A percentile compares a stretch with the other conserved stretches of the same genome.
Evolutionary conservation across 2,888 invertebrate genomes (phyloP).

Genomic region (Sphaeridia pumilis): DNA sequence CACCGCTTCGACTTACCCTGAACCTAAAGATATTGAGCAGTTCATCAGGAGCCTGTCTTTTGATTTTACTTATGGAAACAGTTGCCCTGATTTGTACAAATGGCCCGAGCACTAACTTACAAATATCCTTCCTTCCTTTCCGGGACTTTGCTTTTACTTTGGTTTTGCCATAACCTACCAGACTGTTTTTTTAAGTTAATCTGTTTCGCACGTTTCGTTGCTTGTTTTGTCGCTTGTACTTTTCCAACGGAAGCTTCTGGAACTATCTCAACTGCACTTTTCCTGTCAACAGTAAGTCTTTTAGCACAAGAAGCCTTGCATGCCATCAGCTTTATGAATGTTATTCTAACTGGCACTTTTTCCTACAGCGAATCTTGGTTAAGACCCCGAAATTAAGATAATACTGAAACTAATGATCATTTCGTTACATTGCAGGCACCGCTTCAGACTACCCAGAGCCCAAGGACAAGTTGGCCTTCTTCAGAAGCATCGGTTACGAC

Average conservation of each 20-base stretch:
- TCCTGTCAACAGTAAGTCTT: too few species aligned
- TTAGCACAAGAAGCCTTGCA: too few species aligned
- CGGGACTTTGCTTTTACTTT: not conserved
- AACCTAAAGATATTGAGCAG: conserved; percentile 60
- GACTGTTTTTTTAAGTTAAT: not conserved
- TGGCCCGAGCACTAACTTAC: conserved; percentile 32
- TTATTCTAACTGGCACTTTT: too few species aligned
- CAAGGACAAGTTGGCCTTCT: conserved; percentile 56
- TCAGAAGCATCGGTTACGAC: conserved; percentile 63
- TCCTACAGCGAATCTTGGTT: too few species aligned
- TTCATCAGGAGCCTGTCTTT: conserved; percentile 65
- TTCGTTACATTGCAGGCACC: conserved; percentile 44
- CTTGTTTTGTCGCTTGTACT: too few species aligned
- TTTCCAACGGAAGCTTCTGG: too few species aligned
- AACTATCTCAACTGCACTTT: too few species aligned
- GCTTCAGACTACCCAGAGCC: conserved; percentile 81
- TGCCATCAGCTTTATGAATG: too few species aligned
- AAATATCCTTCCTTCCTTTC: not conserved
- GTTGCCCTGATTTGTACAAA: conserved; percentile 35
- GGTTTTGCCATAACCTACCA: not conserved
- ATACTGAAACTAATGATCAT: too few species aligned
- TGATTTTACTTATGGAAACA: conserved; percentile 57
- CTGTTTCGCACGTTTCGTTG: not conserved
- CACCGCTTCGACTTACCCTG: conserved; percentile 71
- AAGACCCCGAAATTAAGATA: too few species aligned